Conservation (phyloP, 2,113 vertebrate genomes). For the Apteryx mantelli region DNA sequence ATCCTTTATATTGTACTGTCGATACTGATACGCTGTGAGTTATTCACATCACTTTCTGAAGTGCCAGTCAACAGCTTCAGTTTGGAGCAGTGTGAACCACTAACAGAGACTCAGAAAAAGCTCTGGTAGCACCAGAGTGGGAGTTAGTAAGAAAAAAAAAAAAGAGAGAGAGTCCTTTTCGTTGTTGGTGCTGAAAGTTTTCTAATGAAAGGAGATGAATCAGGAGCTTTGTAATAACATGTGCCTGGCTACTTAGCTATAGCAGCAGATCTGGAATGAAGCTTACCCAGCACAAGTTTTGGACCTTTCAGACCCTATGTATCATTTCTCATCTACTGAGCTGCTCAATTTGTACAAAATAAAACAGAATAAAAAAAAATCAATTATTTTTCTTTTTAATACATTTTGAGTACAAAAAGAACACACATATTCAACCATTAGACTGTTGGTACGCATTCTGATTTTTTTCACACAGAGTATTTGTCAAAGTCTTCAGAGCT, state of each 20-base stretch:
- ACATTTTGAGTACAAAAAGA: neutral
- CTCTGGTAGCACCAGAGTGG: neutral
- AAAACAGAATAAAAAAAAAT: neutral
- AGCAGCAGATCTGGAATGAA: slow-evolving; percentile 14
- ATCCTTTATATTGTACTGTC: slow-evolving; percentile 62
- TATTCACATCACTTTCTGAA: slow-evolving; percentile 32
- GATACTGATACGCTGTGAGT: slow-evolving; percentile 38
- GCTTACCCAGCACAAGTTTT: slow-evolving; percentile 39
- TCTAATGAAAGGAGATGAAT: slow-evolving; percentile 53
- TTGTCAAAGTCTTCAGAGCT: slow-evolving; percentile 1
- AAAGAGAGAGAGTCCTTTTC: neutral
- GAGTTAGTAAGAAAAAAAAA: neutral
- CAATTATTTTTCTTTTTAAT: neutral
- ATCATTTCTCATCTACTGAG: slow-evolving; percentile 36
- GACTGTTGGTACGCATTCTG: neutral
- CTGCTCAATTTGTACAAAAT: neutral
- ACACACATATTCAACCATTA: neutral
- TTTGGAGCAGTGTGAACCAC: neutral
- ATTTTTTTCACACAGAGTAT: neutral
- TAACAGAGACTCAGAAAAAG: neutral
- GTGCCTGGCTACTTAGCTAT: slow-evolving; percentile 10
- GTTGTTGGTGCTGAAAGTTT: neutral
- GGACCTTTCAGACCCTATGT: slow-evolving; percentile 42
- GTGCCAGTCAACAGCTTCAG: neutral
- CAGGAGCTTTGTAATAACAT: slow-evolving; percentile 39